Evolutionary conservation across 2,888 invertebrate species (phyloP).

Genomic region (Neocrepidodera transversa): DNA sequence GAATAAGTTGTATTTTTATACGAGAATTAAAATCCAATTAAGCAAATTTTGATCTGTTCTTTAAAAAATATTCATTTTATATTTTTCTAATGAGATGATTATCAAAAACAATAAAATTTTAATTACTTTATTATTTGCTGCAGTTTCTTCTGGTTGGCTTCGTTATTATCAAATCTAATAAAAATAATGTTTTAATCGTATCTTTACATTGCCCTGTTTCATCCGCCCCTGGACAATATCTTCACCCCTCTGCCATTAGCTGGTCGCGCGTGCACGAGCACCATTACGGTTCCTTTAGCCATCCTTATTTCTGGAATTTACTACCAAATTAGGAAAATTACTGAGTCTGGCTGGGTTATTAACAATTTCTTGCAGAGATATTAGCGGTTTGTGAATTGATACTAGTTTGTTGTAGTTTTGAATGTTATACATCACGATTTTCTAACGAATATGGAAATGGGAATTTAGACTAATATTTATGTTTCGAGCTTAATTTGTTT

Average conservation of each 20-base stretch:
- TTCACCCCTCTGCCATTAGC: conserved; percentile 29
- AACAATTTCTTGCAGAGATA: conserved; percentile 44
- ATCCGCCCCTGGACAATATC: conserved; percentile 24
- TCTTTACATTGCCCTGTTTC: background rate
- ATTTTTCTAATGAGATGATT: no score
- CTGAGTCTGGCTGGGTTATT: conserved; percentile 50
- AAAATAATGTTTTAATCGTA: background rate
- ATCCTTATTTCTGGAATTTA: conserved; percentile 52
- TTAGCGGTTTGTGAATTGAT: conserved; percentile 18
- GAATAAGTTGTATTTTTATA: no score
- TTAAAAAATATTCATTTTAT: no score
- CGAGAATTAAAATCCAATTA: no score
- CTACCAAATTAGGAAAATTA: conserved; percentile 53
- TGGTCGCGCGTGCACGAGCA: conserved; percentile 48
- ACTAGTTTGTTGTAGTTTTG: conserved; percentile 18
- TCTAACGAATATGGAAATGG: background rate
- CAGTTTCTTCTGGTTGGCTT: no score
- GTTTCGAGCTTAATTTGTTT: no score
- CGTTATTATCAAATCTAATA: no score
- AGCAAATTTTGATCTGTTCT: no score
- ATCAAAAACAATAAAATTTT: no score
- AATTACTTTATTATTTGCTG: no score
- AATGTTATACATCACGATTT: conserved; percentile 8
- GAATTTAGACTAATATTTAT: no score
- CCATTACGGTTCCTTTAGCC: conserved; percentile 52